These are phyloP conservation scores for Chamaetylas fuelleborni DNA, from an alignment of 2,113 vertebrate genomes.

Conservation along the genomic window DNA sequence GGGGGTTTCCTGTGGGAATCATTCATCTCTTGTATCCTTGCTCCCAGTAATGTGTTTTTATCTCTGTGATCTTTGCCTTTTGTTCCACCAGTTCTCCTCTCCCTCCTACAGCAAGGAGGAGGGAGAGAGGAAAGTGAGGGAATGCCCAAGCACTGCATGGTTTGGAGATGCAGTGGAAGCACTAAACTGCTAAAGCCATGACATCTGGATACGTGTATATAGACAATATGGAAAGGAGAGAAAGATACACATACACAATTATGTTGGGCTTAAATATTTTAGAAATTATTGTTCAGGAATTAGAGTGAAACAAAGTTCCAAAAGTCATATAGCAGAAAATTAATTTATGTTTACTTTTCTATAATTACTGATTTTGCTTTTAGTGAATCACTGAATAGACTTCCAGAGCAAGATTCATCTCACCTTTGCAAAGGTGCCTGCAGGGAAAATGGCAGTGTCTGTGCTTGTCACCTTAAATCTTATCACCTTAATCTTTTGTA, in stretches of 20 bases:
- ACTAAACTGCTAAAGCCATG: not conserved
- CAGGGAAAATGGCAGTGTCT: not conserved
- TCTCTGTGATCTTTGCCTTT: not conserved
- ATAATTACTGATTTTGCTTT: not conserved
- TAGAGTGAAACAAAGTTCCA: not conserved
- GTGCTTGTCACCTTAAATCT: not conserved
- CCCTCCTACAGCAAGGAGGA: not conserved
- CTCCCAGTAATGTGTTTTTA: not conserved
- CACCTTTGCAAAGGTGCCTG: not conserved
- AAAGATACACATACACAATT: fast-evolving
- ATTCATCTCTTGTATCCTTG: not conserved
- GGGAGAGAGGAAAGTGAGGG: not conserved
- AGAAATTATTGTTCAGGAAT: not conserved
- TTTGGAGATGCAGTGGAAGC: not conserved
- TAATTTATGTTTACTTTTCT: not conserved
- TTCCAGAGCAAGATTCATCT: not conserved
- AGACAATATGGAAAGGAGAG: not conserved
- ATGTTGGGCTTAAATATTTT: not conserved
- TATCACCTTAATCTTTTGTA: not conserved
- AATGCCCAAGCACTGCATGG: fast-evolving
- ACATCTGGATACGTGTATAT: not conserved
- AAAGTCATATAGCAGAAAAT: not conserved
- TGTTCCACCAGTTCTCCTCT: not conserved
- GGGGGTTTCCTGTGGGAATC: too few species aligned
- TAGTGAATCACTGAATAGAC: not conserved